Evolutionary conservation across 1,140 invertebrate species (phyloP), one percentile per base, ranked within the genome.

Genomic region (Drosophila yakuba): DNA sequence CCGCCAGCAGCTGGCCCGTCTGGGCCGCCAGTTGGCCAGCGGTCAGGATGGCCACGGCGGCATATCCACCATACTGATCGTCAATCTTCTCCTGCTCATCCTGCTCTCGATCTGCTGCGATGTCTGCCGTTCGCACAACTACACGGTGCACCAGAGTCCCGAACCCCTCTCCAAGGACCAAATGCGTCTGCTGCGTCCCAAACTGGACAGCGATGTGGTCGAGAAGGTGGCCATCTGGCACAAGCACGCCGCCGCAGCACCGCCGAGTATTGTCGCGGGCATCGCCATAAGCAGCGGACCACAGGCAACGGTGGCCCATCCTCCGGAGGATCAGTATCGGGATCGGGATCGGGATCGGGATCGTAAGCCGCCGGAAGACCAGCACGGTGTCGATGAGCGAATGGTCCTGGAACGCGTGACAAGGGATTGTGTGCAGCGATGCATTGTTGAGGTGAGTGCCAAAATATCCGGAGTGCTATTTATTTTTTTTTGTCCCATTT

Each of bases 221-320:
- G 83, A 88, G 41, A 88, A 88, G 67, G 83, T 88, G 23, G 79
- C 83, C 54, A 74, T 88, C 5, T 88, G 83, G 83, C 76, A 75
- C 20, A 88, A 88, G 25, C 84, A 88, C 47, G 72, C 85, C 2
- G 79, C 84, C 3, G 83, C 83, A 5, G 75, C 67, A 32, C 76
- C 80, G 1, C 81, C 80, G 11, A 84, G 58, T 39, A 50, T 86
- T 5, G 63, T 78, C 12, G 84, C 79, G 41, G 83, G 83, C 35
- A 80, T 86, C 7, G 83, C 72, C 59, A 86, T 86, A 8, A 79
- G 72, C 57, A 79, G 69, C 39, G 2, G 44, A 0, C 12, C 6
- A 3, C 54, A 11, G 35, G 7, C 17, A 5, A n/a, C 36, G 14
- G 7, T 35, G 15, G 23, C 15, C 38, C 38, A 1, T 14, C n/a